These are phyloP conservation scores for Steinernema hermaphroditum DNA, from an alignment of 2,888 invertebrate species.

Conservation along the genomic window DNA sequence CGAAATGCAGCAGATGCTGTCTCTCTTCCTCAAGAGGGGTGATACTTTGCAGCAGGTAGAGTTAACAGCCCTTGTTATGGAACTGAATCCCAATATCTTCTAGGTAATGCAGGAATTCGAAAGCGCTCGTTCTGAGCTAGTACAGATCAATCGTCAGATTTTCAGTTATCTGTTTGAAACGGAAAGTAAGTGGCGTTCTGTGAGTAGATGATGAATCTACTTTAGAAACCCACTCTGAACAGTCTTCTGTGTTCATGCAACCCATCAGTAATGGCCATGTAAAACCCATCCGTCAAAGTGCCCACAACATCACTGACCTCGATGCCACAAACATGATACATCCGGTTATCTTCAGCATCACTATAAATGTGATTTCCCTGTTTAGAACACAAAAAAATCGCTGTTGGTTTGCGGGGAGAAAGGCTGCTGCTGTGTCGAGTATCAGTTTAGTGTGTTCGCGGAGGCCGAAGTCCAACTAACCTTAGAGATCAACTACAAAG, in stretches of 20 bases:
- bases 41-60: constrained; percentile 18
- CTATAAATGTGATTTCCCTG: neutral
- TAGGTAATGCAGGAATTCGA: constrained; percentile 21
- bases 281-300: constrained; percentile 11
- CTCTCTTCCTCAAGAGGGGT: constrained; percentile 3
- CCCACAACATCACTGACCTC: neutral
- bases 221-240: constrained; percentile 17
- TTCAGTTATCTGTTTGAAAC: constrained; percentile 23
- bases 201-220: too few relatives aligned
- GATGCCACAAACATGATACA: constrained; percentile 14
- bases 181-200: constrained; percentile 10
- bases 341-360: neutral
- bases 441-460: neutral
- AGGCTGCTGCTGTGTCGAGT: constrained; percentile 18
- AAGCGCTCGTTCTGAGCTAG: constrained; percentile 18
- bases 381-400: constrained; percentile 11
- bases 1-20: constrained; percentile 19
- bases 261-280: neutral
- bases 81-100: neutral
- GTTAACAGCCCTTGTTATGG: too few relatives aligned
- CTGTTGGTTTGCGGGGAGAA: neutral
- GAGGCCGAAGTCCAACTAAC: neutral
- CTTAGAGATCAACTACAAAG: constrained; percentile 18
- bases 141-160: constrained; percentile 21
- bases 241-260: constrained; percentile 24